Percentiles rank a stretch among this genome's conserved stretches.
phyloP scores from a whole-genome alignment of 2,888 invertebrate genomes.

The Leucoptera coffeella region DNA sequence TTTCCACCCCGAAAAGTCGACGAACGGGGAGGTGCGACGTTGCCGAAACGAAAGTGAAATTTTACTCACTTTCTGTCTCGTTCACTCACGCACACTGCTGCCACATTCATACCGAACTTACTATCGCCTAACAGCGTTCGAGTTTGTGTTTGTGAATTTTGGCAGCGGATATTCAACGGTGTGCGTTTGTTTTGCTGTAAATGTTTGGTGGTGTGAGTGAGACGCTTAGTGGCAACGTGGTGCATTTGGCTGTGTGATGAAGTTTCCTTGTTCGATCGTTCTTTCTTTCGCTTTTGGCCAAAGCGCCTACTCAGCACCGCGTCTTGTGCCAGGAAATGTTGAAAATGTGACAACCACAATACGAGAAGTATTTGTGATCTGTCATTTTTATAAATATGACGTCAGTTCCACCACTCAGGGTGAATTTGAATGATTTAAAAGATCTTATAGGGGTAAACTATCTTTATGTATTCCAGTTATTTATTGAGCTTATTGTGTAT shows the following conservation, averaged over 20 bases:
- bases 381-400: too few species aligned
- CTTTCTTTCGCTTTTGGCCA: constrained; percentile 17
- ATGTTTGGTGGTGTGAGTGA: constrained; percentile 22
- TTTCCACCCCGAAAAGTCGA: constrained; percentile 38
- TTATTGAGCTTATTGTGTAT: too few species aligned
- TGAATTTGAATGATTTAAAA: too few species aligned
- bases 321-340: too few species aligned
- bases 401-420: too few species aligned
- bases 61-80: constrained; percentile 52
- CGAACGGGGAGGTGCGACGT: constrained; percentile 47
- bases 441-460: too few species aligned
- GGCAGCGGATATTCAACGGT: constrained; percentile 11
- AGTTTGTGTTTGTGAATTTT: constrained; percentile 7
- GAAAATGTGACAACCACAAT: too few species aligned
- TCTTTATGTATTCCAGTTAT: too few species aligned
- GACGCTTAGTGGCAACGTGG: constrained; percentile 10
- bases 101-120: constrained; percentile 8
- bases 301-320: too few species aligned
- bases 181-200: constrained; percentile 50
- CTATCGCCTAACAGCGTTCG: too few species aligned
- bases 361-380: too few species aligned
- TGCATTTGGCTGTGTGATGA: constrained; percentile 7
- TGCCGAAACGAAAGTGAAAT: constrained; percentile 56
- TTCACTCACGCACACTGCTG: constrained; percentile 35
- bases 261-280: constrained; percentile 46